Evolutionary conservation across 2,888 invertebrate genomes (phyloP).

Genomic region (Elmis aenea): DNA sequence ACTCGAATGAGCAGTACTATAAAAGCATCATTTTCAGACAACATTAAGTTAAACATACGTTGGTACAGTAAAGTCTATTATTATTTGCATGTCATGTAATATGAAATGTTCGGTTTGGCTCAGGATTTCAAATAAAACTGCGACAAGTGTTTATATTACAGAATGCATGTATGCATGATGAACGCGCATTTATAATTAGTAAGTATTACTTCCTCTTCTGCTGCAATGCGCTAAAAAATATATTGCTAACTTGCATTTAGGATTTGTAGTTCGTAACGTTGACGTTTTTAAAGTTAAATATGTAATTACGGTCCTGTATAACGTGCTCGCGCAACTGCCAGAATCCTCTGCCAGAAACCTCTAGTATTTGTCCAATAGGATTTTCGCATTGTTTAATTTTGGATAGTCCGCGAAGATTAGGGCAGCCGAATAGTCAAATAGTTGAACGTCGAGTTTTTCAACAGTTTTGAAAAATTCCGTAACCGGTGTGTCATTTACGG

Average conservation of each 20-base stretch:
- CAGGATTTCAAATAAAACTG: too few relatives aligned
- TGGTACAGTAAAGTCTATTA: constrained; percentile 40
- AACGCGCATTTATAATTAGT: too few relatives aligned
- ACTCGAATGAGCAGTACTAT: constrained; percentile 45
- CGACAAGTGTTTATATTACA: too few relatives aligned
- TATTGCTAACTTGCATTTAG: too few relatives aligned
- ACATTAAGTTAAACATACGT: constrained; percentile 48
- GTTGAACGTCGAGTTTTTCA: constrained; percentile 39
- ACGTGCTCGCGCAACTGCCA: constrained; percentile 32
- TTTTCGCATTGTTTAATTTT: constrained; percentile 30
- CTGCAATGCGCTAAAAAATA: too few relatives aligned
- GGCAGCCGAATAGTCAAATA: constrained; percentile 35
- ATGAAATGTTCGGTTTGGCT: too few relatives aligned
- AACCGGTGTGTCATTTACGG: constrained; percentile 15
- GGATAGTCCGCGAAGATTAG: constrained; percentile 35
- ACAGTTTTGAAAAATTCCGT: constrained; percentile 27
- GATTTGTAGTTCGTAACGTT: too few relatives aligned
- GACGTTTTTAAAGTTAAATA: neutral
- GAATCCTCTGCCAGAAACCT: constrained; percentile 48
- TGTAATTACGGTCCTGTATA: constrained; percentile 25
- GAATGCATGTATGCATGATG: too few relatives aligned
- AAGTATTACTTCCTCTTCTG: too few relatives aligned
- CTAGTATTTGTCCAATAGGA: constrained; percentile 37
- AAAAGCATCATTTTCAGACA: constrained; percentile 49
- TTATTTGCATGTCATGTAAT: constrained; percentile 16